phyloP scores from a whole-genome alignment of 2,888 invertebrate species.

The Criorhina ranunculi region DNA sequence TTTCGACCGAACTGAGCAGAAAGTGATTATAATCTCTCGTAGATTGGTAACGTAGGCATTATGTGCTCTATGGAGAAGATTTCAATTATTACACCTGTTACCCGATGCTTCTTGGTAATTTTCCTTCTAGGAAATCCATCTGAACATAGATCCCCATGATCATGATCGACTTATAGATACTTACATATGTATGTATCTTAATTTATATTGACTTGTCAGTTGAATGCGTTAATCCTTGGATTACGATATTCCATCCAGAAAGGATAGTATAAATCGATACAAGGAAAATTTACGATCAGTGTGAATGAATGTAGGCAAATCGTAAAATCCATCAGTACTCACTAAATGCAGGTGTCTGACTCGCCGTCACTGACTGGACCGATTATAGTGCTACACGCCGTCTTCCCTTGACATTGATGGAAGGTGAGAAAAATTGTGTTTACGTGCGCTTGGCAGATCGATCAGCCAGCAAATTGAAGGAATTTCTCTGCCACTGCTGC shows the following conservation, averaged over 20 bases:
- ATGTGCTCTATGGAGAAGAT: constrained; percentile 80
- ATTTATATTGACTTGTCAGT: constrained; percentile 64
- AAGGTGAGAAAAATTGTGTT: constrained; percentile 73
- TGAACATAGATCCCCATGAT: constrained; percentile 24
- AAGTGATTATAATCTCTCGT: constrained; percentile 69
- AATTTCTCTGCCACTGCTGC: constrained; percentile 44
- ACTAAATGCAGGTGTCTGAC: constrained; percentile 63
- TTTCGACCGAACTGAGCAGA: constrained; percentile 64
- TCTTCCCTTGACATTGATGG: constrained; percentile 67
- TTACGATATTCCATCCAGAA: constrained; percentile 20
- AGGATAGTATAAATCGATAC: constrained; percentile 4
- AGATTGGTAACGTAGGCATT: constrained; percentile 32
- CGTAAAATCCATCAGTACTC: constrained; percentile 46
- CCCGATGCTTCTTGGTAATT: constrained; percentile 34
- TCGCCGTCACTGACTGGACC: constrained; percentile 29
- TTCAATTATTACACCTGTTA: constrained; percentile 84
- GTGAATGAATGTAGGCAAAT: constrained; percentile 46
- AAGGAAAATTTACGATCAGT: constrained; percentile 38
- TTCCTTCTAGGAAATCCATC: constrained; percentile 55
- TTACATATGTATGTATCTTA: constrained; percentile 39
- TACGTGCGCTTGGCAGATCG: constrained; percentile 66
- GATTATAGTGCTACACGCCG: constrained; percentile 25
- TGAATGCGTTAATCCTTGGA: constrained; percentile 60
- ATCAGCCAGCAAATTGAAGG: constrained; percentile 68
- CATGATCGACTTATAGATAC: constrained; percentile 34